A percentile compares a stretch with the other conserved stretches of the same genome.
Conservation (phyloP, 2,797 vertebrate species). For the Masticophis lateralis region DNA sequence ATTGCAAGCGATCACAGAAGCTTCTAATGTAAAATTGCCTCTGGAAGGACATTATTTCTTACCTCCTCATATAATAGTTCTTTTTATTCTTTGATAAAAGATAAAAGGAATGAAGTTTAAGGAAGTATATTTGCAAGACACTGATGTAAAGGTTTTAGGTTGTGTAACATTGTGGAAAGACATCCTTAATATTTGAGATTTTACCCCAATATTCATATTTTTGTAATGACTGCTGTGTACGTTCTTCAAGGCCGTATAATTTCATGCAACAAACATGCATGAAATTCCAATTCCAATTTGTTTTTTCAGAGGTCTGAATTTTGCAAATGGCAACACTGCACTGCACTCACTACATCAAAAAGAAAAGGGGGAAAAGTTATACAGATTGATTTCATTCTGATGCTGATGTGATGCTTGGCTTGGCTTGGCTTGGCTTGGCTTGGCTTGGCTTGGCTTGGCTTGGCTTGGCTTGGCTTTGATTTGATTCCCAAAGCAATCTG, state of each 20-base stretch:
- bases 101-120: not conserved
- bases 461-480: not conserved
- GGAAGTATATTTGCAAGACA: not conserved
- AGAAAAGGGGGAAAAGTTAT: not conserved
- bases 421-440: not conserved
- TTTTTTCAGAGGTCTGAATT: not conserved
- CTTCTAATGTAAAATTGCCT: slow-evolving; percentile 21
- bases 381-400: not conserved
- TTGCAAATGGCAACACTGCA: not conserved
- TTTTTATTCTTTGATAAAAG: not conserved
- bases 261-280: not conserved
- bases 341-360: not conserved
- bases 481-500: not conserved
- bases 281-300: not conserved
- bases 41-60: not conserved
- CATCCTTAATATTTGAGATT: slow-evolving; percentile 27
- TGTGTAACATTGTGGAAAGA: not conserved
- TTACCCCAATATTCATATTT: not conserved
- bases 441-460: no score
- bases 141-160: not conserved
- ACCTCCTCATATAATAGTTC: not conserved
- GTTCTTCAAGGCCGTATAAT: not conserved
- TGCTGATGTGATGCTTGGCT: not conserved
- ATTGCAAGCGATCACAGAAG: slow-evolving; percentile 23
- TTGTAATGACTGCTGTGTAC: not conserved